Conservation (phyloP, 1,140 invertebrate genomes). For the Philopotamus ludificatus region DNA sequence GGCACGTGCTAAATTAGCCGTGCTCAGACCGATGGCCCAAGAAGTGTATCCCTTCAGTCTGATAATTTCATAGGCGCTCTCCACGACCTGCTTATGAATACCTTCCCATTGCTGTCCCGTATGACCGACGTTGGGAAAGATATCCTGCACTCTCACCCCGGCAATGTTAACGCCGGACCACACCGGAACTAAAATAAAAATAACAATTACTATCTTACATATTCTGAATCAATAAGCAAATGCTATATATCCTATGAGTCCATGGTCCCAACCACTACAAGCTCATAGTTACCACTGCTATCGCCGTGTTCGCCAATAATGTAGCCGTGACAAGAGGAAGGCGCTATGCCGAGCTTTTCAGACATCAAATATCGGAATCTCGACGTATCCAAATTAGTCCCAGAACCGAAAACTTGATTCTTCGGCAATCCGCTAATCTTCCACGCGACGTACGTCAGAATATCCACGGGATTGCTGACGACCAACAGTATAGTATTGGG, state of each 20-base stretch:
- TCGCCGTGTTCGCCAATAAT: slow-evolving; percentile 78
- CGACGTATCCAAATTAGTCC: slow-evolving; percentile 88
- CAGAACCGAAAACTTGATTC: slow-evolving; percentile 84
- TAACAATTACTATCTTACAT: neutral
- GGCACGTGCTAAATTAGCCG: slow-evolving; percentile 68
- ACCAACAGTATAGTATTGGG: slow-evolving; percentile 84
- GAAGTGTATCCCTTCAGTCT: slow-evolving; percentile 87
- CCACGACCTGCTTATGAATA: slow-evolving; percentile 65
- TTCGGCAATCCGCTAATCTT: slow-evolving; percentile 85
- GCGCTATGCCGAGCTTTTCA: slow-evolving; percentile 75
- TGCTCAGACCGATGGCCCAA: slow-evolving; percentile 87
- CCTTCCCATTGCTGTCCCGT: slow-evolving; percentile 72
- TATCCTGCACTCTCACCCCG: slow-evolving; percentile 76
- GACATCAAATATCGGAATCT: slow-evolving; percentile 86
- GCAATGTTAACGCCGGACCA: slow-evolving; percentile 93
- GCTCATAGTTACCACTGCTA: slow-evolving; percentile 58
- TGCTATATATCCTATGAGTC: no score
- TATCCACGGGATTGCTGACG: slow-evolving; percentile 89
- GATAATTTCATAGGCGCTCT: slow-evolving; percentile 87
- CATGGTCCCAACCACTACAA: neutral
- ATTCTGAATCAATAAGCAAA: neutral
- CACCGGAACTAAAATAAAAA: slow-evolving; percentile 69
- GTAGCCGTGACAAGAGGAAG: slow-evolving; percentile 83
- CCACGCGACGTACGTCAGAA: slow-evolving; percentile 91
- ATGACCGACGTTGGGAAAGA: slow-evolving; percentile 73